Base-by-base conservation (phyloP, 2,797 vertebrate genomes). In the Eidolon dupreanum region DNA sequence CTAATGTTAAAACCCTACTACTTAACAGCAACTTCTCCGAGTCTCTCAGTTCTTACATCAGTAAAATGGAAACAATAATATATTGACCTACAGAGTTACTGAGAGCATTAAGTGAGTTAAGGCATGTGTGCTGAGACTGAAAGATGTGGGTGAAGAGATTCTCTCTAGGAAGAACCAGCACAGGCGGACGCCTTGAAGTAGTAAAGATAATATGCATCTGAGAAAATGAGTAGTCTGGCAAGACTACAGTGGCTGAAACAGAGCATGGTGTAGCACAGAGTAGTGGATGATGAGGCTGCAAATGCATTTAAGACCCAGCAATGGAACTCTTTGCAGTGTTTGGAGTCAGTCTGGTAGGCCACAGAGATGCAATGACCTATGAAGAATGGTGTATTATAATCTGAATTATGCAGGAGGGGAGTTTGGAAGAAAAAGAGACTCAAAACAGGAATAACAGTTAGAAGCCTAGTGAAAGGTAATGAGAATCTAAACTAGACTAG, bases 61-160 rank as follows among this genome's bases (percentile, higher is more conserved):
- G 41, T 92, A 90, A 94, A 75, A 74, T 63, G 87, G 70, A 8
- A 59, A 90, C 22, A 83, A 51, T 43, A 77, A 51, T 15, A 92
- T 51, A 71, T 10, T 92, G 55, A 65, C 17, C 33, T 81, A 33
- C 8, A 65, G 3, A 51, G 65, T 89, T 89, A 57, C 22, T 59
- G 33, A 83, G 36, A 71, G n/a, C 73, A 74, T 77, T 77, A 61
- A 70, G 6, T 73, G 55, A 82, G 6, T 57, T 28, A 43, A 20
- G 16, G 6, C 2, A 28, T 49, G 8, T 77, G 53, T 59, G 65
- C 53, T 78, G 51, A 77, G n/a, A 88, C 46, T 74, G 51, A 90
- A 83, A 84, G 59, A 31, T 17, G 19, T 49, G 22, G 24, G 53
- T 10, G 7, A 49, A 78, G 68, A 75, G 78, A n/a, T 28, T 78